Base-by-base conservation (phyloP, 2,797 vertebrate genomes). In the Balearica regulorum region DNA sequence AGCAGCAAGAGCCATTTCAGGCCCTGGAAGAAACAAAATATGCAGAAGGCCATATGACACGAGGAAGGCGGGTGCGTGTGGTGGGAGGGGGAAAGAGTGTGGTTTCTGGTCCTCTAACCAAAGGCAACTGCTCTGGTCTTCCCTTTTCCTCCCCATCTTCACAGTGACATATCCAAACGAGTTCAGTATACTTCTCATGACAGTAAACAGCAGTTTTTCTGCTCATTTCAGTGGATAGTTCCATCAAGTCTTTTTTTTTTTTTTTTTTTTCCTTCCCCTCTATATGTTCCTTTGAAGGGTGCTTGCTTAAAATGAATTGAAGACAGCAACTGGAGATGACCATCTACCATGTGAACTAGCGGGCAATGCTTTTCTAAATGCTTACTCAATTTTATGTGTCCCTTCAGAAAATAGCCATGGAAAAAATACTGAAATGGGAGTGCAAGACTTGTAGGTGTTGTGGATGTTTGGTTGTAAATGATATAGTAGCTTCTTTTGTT, bases 111-210 rank as follows among this genome's bases (percentile, higher is more conserved):
- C 29, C 19, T 73, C 31, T 66, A 60, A 78, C 61, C 25, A 78
- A 75, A 78, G 28, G n/a, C 69, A 77, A 18, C 51, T 64, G 37
- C 65, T 83, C 22, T 71, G 31, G 39, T 78, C 39, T 90, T 77
- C 48, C 10, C 13, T 85, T 6, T 2, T 78, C 28, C 9, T 48
- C 21, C 16, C 13, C 22, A 55, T 86, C 57, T 66, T 60, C 37
- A 43, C 25, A n/a, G n/a, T 71, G 69, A 70, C 0, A 0, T 55
- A 64, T 44, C 49, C 0, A 0, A 72, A 68, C 0, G 2, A 64
- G 37, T 78, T 72, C 29, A 24, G 13, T 82, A 4, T 44, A 12
- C 17, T 77, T 61, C 26, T 77, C 22, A 13, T 39, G 60, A 48
- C 17, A 43, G 70, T 17, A 54, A 89, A 39, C 20, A 87, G 29